phyloP scores from a whole-genome alignment of 2,888 invertebrate species.

The Folsomia manolachei region DNA sequence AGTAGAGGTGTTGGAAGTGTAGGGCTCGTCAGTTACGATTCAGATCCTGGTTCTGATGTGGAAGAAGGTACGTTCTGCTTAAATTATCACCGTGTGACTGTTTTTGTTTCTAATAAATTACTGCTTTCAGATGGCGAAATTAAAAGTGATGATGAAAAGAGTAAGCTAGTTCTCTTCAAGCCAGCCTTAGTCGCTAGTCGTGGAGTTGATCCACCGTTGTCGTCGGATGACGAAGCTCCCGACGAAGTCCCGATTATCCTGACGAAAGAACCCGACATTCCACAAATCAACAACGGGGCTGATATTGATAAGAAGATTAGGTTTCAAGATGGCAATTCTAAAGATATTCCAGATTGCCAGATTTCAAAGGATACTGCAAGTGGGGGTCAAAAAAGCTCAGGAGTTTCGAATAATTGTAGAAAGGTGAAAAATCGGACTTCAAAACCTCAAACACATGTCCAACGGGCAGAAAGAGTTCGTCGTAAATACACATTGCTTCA shows the following conservation, averaged over 20 bases:
- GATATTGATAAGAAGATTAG: neutral
- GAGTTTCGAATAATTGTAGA: too few relatives aligned
- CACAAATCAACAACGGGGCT: neutral
- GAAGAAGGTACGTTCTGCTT: neutral
- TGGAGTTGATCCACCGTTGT: neutral
- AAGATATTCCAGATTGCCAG: too few relatives aligned
- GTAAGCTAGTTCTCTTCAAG: neutral
- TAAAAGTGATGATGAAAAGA: neutral
- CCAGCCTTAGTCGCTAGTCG: neutral
- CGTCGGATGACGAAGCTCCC: slow-evolving; percentile 5
- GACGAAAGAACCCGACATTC: neutral
- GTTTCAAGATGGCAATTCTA: neutral
- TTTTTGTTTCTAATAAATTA: too few relatives aligned
- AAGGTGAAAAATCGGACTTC: neutral
- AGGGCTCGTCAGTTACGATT: neutral
- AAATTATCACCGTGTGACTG: neutral
- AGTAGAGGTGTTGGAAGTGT: neutral
- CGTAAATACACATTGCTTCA: slow-evolving; percentile 22
- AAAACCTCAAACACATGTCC: neutral
- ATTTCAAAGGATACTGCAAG: too few relatives aligned
- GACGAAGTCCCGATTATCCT: neutral
- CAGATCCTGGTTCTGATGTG: neutral
- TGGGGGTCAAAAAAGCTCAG: too few relatives aligned
- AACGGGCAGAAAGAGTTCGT: neutral
- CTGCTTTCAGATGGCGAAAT: neutral